Base-by-base conservation (phyloP, 2,113 vertebrate species). In the Cromileptes altivelis region DNA sequence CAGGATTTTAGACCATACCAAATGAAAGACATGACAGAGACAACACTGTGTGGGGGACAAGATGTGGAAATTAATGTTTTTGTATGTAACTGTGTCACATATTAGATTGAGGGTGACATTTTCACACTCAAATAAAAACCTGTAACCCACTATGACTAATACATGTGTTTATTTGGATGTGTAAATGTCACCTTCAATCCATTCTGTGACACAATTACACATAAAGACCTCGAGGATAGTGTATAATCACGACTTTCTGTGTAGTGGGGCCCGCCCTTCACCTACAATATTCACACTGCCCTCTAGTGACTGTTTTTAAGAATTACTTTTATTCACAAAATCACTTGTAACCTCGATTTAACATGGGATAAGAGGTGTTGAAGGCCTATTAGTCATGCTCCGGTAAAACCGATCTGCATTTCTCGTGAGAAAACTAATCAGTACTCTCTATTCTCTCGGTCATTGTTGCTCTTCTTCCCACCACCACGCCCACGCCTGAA, bases 401-500 rank as follows among this genome's bases (percentile, higher is more conserved):
- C 0, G 10, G 1, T 6, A 33, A 69, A 37, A 53, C 2, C 9
- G 4, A 52, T 50, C 13, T 9, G 9, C 19, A 3, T 2, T 2
- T n/a, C 4, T 30, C 3, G 2, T 58, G 13, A 56, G 1, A 49
- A 65, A 58, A 30, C 4, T 11, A 42, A 58, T 47, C 10, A 42
- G 27, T 33, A 12, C 30, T 3, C 5, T 67, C 15, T 4, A 1
- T 17, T 49, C 2, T 52, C 42, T 45, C 42, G 42, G 3, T 45
- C 42, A 12, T 45, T 45, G 9, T 45, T 12, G 42, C 9, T 45
- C 8, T 50, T 18, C 3, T 6, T 50, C 15, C 15, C 1, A 1
- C 15, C 15, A 50, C 49, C 90, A 86, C 92, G 88, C 91, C 91
- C 89, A 75, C 87, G 53, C 15, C 9, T 19, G 23, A 79, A 91